Evolutionary conservation across 2,113 vertebrate species (phyloP), one percentile per base, ranked within the genome.

Genomic region (Prionailurus viverrinus): DNA sequence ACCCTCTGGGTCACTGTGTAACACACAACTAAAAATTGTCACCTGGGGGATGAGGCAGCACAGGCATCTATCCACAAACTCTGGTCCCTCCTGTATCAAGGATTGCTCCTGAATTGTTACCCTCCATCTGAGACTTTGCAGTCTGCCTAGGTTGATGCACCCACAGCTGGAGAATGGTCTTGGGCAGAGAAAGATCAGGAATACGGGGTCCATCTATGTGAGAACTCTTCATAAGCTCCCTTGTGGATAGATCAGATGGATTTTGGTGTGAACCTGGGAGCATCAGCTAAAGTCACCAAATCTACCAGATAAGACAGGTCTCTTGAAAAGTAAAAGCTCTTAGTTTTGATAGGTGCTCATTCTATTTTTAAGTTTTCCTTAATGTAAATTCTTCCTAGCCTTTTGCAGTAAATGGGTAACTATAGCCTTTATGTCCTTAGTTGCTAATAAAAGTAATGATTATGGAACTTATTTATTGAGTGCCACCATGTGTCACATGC

Each of bases 351-450:
- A 55, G n/a, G 16, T 16, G 15, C 3, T 27, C 65, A 19, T 23
- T 73, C 36, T 65, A 27, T 19, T 39, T 41, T 86, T 4, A 48
- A 29, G 3, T 53, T 13, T 58, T 18, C 29, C 23, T 48, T 95
- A 33, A 36, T 91, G 21, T 74, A 78, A 95, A 23, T 89, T 89
- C 13, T 81, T 95, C 48, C 23, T 51, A 41, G 31, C 92, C 31
- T 92, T 97, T 94, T 95, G 39, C 5, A 80, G 7, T 83, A 79
- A 87, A n/a, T 94, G 13, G 5, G 16, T 55, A 86, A 69, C 51
- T 45, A 9, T 94, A 15, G 4, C 8, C 16, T 94, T 96, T 66
- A 86, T 68, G 33, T 31, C 1, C 33, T 69, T 91, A 83, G 58
- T 41, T 90, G 18, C 18, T 95, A 78, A 71, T 41, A 88, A 31